Percentiles rank a stretch among this genome's conserved stretches.
phyloP scores from a whole-genome alignment of 1,140 invertebrate species.

The Pteromalus puparum region DNA sequence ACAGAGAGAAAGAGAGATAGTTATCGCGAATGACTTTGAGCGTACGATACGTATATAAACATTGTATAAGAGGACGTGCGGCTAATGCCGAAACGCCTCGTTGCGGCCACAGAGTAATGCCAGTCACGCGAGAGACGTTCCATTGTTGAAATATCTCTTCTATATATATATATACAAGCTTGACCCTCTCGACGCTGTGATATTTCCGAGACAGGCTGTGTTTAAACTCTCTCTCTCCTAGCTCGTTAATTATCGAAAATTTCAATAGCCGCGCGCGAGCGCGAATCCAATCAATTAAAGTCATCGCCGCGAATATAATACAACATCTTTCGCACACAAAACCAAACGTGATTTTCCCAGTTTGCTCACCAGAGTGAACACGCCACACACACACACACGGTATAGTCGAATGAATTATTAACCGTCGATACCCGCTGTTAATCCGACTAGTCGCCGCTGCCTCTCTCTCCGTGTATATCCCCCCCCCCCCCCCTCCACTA shows the following conservation, averaged over 20 bases:
- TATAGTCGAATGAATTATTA: conserved; percentile 33
- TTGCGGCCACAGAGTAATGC: not conserved
- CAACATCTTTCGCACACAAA: not conserved
- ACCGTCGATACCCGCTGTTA: conserved; percentile 30
- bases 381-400: not conserved
- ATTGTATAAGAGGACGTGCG: not conserved
- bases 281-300: not conserved
- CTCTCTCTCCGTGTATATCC: no score
- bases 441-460: not conserved
- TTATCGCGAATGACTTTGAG: not conserved
- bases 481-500: no score
- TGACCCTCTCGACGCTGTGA: no score
- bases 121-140: not conserved
- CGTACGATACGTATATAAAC: conserved; percentile 1
- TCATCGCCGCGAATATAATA: not conserved
- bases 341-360: not conserved
- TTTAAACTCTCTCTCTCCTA: no score
- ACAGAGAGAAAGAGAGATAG: not conserved
- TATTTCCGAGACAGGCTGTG: no score
- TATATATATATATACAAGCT: no score
- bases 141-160: not conserved
- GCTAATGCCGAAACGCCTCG: not conserved
- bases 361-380: not conserved
- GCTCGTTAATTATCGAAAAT: not conserved
- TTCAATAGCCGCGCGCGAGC: not conserved